These are phyloP conservation scores for Crenichthys baileyi DNA, from an alignment of 2,797 vertebrate genomes.

Conservation along the genomic window DNA sequence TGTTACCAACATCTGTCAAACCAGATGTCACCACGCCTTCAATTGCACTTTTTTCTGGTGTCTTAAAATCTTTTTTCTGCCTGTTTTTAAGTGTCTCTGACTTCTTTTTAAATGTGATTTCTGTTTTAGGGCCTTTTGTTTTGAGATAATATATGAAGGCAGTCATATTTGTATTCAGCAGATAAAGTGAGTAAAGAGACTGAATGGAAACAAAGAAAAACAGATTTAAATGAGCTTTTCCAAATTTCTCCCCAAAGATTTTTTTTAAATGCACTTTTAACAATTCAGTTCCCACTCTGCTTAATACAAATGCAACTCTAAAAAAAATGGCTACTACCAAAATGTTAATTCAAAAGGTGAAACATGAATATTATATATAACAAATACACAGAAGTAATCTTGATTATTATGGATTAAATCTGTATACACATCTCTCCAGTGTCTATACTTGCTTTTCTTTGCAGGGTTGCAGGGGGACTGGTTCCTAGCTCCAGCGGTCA, in stretches of 20 bases:
- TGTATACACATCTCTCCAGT: too few species aligned
- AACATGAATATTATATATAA: too few species aligned
- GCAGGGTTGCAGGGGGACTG: too few species aligned
- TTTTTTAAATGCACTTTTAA: neutral
- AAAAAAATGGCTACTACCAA: too few species aligned
- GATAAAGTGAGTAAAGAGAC: neutral
- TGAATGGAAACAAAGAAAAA: neutral
- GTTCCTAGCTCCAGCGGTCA: too few species aligned
- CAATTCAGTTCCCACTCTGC: too few species aligned
- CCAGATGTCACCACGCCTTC: neutral
- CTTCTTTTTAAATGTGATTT: neutral
- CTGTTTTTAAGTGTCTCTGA: neutral
- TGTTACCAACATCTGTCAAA: constrained; percentile 8
- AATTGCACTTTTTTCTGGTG: neutral
- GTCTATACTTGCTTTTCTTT: too few species aligned
- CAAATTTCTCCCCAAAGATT: neutral
- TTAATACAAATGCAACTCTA: too few species aligned
- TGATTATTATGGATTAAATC: too few species aligned
- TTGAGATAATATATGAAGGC: neutral
- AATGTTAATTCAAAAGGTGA: too few species aligned
- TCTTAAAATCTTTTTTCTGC: too few species aligned
- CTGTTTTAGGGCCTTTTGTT: neutral
- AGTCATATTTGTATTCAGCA: neutral
- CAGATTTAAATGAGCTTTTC: neutral
- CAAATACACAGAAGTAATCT: too few species aligned